Evolutionary conservation across 1,140 invertebrate genomes (phyloP), one percentile per base, ranked within the genome.

Genomic region (Marisa cornuarietis): DNA sequence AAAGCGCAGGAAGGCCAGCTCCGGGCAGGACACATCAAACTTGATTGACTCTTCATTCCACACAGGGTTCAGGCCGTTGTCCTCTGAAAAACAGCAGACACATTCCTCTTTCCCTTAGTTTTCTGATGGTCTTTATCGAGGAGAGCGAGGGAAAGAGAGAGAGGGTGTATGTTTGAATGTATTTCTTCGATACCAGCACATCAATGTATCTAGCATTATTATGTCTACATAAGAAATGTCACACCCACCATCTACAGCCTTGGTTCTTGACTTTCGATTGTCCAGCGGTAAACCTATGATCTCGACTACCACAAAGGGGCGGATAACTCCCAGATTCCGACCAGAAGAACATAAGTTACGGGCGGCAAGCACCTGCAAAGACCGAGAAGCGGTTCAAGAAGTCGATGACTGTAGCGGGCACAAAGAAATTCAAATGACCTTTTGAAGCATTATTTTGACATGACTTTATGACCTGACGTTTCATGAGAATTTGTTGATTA

Each of bases 261-360:
- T 76, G 52, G 83, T 83, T 76, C 83, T 76, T 24, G 63, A 68
- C 61, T 94, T 91, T 24, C 76, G 68, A 65, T 91, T 93, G 89
- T 99, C 97, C 88, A 94, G 96, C 16, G 96, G 94, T 24, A 96
- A 94, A 0, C 98, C 98, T 61, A 96, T 90, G 58, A 99, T 91
- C 92, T 99, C 97, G 11, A 99, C 93, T 86, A 98, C 96, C 9
- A 99, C 96, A 88, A 96, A 97, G 0, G 98, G 98, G 90, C 95
- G 97, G 6, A 95, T 95, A 18, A 95, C 95, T 51, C 77, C 80
- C n/a, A 75, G 20, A 2, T 96, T 95, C 81, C 91, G 87, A 18
- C 95, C 93, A 1, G 94, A 94, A 85, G 95, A 95, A 81, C 93
- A 94, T 26, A 99, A 92, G 92, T 99, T 97, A 66, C 97, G 93